Evolutionary conservation across 2,113 vertebrate genomes (phyloP).

Genomic region (Emberiza fucata): DNA sequence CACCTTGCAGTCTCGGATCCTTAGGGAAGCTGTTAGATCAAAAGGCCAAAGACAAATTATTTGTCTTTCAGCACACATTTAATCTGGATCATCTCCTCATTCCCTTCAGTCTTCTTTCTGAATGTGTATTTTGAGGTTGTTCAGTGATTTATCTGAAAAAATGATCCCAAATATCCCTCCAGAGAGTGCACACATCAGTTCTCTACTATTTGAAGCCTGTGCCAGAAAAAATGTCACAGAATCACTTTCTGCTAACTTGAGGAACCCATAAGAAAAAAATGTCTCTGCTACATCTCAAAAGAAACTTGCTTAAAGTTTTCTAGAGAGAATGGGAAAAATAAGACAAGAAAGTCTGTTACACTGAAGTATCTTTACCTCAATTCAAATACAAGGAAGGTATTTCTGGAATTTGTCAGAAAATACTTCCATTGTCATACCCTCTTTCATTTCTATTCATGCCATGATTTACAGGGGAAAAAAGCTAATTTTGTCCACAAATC

Average conservation of each 20-base stretch:
- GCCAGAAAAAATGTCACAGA: background rate
- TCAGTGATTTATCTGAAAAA: background rate
- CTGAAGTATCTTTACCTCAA: background rate
- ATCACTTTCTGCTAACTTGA: background rate
- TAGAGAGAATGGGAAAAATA: background rate
- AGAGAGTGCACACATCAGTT: background rate
- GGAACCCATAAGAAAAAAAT: background rate
- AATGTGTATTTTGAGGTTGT: background rate
- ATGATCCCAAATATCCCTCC: background rate
- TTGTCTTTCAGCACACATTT: background rate
- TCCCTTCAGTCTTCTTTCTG: background rate
- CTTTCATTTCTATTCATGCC: background rate
- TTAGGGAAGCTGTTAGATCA: background rate
- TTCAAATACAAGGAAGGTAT: background rate
- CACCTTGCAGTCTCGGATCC: background rate
- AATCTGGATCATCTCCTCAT: background rate
- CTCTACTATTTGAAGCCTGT: background rate
- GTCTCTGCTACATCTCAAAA: background rate
- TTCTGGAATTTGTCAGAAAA: background rate
- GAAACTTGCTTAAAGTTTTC: background rate
- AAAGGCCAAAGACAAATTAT: background rate
- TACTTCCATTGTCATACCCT: background rate
- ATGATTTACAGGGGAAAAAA: background rate
- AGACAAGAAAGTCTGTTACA: background rate
- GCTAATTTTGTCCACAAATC: background rate